Percentiles rank a stretch among this genome's conserved stretches.
Conservation (phyloP, 2,113 vertebrate species). For the Chaetodon auriga region DNA sequence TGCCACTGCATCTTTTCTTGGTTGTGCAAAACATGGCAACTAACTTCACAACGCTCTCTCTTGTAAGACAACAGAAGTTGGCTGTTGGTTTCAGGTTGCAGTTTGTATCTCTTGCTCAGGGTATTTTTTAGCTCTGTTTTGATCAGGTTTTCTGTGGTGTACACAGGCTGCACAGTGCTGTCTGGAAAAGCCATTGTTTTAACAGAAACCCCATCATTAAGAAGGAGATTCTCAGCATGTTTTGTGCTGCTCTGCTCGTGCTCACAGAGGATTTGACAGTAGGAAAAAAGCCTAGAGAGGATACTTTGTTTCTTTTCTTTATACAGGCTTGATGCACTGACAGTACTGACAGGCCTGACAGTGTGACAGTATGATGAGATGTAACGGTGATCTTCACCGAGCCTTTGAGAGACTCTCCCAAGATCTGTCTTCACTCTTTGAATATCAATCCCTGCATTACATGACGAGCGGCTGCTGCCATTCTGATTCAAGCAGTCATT, state of each 20-base stretch:
- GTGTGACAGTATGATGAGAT: slow-evolving; percentile 24
- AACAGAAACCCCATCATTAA: slow-evolving; percentile 46
- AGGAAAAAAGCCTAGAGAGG: slow-evolving; percentile 36
- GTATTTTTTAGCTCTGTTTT: slow-evolving; percentile 62
- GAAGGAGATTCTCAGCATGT: slow-evolving; percentile 26
- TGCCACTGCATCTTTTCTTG: not conserved
- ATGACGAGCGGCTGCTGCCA: not conserved
- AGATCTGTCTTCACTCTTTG: slow-evolving; percentile 11
- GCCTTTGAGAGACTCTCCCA: not conserved
- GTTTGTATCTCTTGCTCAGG: slow-evolving; percentile 21
- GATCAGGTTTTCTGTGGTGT: slow-evolving; percentile 50
- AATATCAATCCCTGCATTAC: slow-evolving; percentile 3
- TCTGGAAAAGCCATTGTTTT: slow-evolving; percentile 65
- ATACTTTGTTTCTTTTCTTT: slow-evolving; percentile 19
- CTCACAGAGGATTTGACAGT: slow-evolving; percentile 31
- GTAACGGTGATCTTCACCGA: slow-evolving; percentile 23
- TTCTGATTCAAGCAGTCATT: not conserved
- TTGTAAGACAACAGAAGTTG: not conserved
- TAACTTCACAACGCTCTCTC: not conserved
- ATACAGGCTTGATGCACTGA: slow-evolving; percentile 6
- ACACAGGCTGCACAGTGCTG: not conserved
- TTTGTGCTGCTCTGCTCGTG: slow-evolving; percentile 36
- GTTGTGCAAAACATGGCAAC: not conserved
- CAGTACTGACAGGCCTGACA: not conserved
- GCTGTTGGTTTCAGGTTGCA: slow-evolving; percentile 36